Evolutionary conservation across 1,140 invertebrate species (phyloP).

Genomic region (Drosophila nigrodunni): DNA sequence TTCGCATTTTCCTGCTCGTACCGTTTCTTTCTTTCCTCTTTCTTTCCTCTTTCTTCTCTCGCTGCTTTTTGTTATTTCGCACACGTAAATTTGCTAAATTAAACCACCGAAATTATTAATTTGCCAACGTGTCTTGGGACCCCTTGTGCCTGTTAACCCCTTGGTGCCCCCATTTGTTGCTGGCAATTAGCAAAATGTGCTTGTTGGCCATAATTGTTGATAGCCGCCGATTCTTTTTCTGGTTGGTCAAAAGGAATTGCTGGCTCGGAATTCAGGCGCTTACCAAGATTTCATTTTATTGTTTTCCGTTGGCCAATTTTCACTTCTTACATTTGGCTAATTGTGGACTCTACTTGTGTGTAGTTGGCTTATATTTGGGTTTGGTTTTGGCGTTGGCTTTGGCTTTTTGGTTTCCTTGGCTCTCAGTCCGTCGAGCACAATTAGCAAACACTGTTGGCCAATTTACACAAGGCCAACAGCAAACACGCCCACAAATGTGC

Average conservation of each 20-base stretch:
- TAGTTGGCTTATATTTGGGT: slow-evolving; percentile 37
- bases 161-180: slow-evolving; percentile 24
- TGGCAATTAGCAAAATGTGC: slow-evolving; percentile 75
- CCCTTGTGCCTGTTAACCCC: slow-evolving; percentile 22
- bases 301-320: slow-evolving; percentile 27
- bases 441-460: slow-evolving; percentile 66
- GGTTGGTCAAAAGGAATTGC: slow-evolving; percentile 13
- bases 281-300: slow-evolving; percentile 19
- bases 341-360: slow-evolving; percentile 48
- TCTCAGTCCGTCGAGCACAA: slow-evolving; percentile 50
- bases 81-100: slow-evolving; percentile 71
- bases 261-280: slow-evolving; percentile 1
- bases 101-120: slow-evolving; percentile 78
- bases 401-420: slow-evolving; percentile 30
- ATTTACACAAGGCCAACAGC: slow-evolving; percentile 68
- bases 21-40: neutral
- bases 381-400: neutral
- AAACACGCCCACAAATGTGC: slow-evolving; percentile 20
- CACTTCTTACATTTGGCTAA: slow-evolving; percentile 64
- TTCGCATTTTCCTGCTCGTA: slow-evolving; percentile 26
- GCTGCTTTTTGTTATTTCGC: slow-evolving; percentile 51
- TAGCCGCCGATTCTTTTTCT: slow-evolving; percentile 2
- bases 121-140: slow-evolving; percentile 50
- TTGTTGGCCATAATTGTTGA: slow-evolving; percentile 65
- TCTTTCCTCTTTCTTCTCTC: slow-evolving; percentile 16